Evolutionary conservation across 2,113 vertebrate species (phyloP), one percentile per base, ranked within the genome.

Genomic region (Urocynchramus pylzowi): DNA sequence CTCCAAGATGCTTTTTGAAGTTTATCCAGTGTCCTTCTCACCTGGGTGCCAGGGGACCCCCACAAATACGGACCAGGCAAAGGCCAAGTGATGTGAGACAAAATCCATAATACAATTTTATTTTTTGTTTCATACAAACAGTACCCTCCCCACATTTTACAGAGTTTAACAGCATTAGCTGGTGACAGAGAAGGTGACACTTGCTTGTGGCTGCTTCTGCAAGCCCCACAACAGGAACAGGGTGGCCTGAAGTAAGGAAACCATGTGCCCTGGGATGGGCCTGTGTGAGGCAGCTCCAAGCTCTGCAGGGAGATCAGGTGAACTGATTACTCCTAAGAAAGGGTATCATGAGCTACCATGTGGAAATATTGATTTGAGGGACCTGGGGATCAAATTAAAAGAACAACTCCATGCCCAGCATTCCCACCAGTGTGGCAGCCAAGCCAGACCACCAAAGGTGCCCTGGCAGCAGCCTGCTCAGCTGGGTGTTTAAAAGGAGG

Each of bases 1-100:
- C 37, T 61, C 50, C 2, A 2, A 35, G 37, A 28, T 0, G 3
- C 45, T 52, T 61, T 56, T 4, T 35, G 12, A 60, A 47, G 53
- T 49, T 65, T 15, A 63, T 31, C 60, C 61, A 28, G 11, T 3
- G 4, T 31, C 45, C 27, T 35, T 28, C 78, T 31, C 11, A 8
- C 1, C 26, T 5, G 21, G 67, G 8, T 23, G 26, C 44, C 0
- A 4, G 49, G 35, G 24, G 17, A 44, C 3, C 28, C 52, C 33
- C 0, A 1, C 6, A 11, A 0, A 0, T 2, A 16, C 0, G 1
- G 22, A 30, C 3, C 18, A 27, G 76, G 65, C 31, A 16, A 31
- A 59, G 59, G 37, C 41, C 31, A 21, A 52, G 30, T 8, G 19
- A 52, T 2, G 23, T 1, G 18, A 93, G 78, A 54, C 74, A 54